Evolutionary conservation across 1,140 invertebrate genomes (phyloP).

Genomic region (Diuraphis noxia): DNA sequence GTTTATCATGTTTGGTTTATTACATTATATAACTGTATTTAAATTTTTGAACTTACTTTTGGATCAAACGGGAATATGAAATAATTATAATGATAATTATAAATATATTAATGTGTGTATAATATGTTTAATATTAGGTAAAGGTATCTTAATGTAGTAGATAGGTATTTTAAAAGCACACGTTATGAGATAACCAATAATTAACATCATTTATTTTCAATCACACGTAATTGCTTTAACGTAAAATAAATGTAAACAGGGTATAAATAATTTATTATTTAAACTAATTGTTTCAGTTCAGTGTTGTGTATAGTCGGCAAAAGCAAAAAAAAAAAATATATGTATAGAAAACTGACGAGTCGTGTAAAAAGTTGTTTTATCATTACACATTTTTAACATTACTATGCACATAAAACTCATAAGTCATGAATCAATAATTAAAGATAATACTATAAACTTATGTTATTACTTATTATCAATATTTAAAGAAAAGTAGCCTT

Average conservation of each 20-base stretch:
- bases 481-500: background rate
- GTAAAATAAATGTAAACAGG: no score
- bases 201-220: background rate
- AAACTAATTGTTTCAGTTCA: background rate
- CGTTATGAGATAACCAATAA: background rate
- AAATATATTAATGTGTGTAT: background rate
- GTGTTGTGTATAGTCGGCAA: background rate
- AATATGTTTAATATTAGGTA: background rate
- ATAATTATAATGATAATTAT: no score
- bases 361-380: background rate
- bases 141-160: background rate
- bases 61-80: background rate
- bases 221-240: background rate
- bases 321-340: background rate
- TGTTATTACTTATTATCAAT: background rate
- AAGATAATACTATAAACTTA: conserved; percentile 1
- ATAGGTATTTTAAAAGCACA: background rate
- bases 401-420: background rate
- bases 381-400: background rate
- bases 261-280: background rate
- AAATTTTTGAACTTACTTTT: background rate
- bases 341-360: no score
- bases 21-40: background rate
- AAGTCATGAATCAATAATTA: background rate
- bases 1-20: background rate